Evolutionary conservation across 2,797 vertebrate genomes (phyloP).

Genomic region (Alosa sapidissima): DNA sequence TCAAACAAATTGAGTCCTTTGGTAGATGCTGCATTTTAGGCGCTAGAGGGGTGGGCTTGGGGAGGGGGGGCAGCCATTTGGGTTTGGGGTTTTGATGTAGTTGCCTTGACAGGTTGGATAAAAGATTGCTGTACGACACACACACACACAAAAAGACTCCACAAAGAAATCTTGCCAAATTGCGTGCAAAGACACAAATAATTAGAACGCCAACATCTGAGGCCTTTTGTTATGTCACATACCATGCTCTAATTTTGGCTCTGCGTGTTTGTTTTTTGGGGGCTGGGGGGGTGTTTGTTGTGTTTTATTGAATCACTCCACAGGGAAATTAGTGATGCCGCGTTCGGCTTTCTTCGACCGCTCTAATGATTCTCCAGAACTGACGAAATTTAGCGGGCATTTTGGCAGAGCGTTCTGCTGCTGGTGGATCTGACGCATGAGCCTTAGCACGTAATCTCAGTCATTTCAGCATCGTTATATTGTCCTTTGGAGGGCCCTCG

Average conservation of each 20-base stretch:
- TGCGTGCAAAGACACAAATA: conserved; percentile 28
- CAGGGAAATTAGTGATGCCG: conserved; percentile 32
- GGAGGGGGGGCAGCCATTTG: not conserved
- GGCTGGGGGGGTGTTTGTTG: conserved; percentile 31
- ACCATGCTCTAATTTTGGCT: not conserved
- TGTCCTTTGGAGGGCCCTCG: not conserved
- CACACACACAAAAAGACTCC: not conserved
- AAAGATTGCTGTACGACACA: conserved; percentile 5
- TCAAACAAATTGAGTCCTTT: conserved; percentile 58
- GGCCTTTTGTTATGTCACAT: not conserved
- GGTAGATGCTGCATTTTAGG: conserved; percentile 52
- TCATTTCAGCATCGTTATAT: conserved; percentile 10
- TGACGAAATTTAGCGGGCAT: conserved; percentile 6
- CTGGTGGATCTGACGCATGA: not conserved
- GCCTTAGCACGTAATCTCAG: not conserved
- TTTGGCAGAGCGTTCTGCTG: not conserved
- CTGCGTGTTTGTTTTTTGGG: not conserved
- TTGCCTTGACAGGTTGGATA: conserved; percentile 10
- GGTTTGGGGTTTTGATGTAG: conserved; percentile 20
- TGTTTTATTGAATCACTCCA: conserved; percentile 33
- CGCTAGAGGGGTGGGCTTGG: not conserved
- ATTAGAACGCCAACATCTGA: conserved; percentile 34
- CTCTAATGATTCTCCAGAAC: not conserved
- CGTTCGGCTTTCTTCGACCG: not conserved
- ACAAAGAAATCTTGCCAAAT: conserved; percentile 1